These are phyloP conservation scores for Peromyscus nudipes DNA, from an alignment of 2,797 vertebrate genomes.

Conservation along the genomic window DNA sequence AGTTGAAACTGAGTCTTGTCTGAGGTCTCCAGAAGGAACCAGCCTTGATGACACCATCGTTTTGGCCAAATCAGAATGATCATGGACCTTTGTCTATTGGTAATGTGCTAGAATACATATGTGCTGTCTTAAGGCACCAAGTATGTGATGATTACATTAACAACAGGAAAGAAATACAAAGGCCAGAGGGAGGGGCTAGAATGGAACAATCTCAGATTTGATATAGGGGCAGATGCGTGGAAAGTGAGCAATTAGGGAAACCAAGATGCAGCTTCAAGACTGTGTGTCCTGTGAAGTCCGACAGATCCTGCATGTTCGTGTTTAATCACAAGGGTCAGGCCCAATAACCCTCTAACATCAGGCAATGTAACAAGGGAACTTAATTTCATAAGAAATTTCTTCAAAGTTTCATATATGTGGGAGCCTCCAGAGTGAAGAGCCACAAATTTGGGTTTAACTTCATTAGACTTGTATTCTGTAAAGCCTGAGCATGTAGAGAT, in stretches of 20 bases:
- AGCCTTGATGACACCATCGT: not conserved
- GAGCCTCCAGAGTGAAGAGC: not conserved
- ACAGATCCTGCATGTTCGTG: not conserved
- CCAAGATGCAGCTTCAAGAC: too few species aligned
- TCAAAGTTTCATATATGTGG: not conserved
- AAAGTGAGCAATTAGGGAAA: not conserved
- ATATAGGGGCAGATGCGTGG: rapidly evolving
- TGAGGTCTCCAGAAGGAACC: not conserved
- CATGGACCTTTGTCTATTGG: not conserved
- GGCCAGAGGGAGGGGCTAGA: not conserved
- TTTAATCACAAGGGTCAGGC: not conserved
- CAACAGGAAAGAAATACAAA: not conserved
- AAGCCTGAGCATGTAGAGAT: not conserved
- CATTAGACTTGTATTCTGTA: not conserved
- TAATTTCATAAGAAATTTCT: not conserved
- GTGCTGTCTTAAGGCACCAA: not conserved
- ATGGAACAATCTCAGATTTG: not conserved
- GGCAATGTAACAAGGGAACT: not conserved
- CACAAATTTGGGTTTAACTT: not conserved
- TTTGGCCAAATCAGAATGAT: not conserved
- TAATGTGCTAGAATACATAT: not conserved
- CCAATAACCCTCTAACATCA: not conserved
- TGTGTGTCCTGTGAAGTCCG: too few species aligned
- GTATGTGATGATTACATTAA: not conserved
- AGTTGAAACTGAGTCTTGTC: rapidly evolving